Percentiles rank a stretch among this genome's conserved stretches.
phyloP scores from a whole-genome alignment of 2,888 invertebrate species.

The Lasiommata megera region DNA sequence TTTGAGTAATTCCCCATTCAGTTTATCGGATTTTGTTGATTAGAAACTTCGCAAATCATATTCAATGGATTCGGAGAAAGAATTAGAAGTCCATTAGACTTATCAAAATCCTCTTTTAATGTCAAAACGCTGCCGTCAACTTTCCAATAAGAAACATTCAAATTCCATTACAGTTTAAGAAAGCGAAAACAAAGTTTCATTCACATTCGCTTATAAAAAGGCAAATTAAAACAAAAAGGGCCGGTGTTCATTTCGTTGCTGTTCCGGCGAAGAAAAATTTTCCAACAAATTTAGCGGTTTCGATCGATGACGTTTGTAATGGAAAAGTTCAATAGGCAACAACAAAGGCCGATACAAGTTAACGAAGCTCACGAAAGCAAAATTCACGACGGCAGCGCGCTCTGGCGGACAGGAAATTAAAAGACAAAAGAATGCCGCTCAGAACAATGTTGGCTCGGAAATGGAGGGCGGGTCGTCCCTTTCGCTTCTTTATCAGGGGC shows the following conservation, averaged over 20 bases:
- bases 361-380: conserved; percentile 77
- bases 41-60: conserved; percentile 23
- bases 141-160: conserved; percentile 72
- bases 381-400: conserved; percentile 71
- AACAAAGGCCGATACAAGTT: conserved; percentile 77
- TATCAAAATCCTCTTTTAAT: conserved; percentile 54
- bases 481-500: conserved; percentile 50
- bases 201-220: conserved; percentile 58
- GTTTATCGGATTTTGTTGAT: conserved; percentile 17
- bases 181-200: conserved; percentile 52
- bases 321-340: conserved; percentile 78
- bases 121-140: conserved; percentile 44
- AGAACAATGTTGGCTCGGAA: conserved; percentile 73
- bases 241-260: conserved; percentile 54
- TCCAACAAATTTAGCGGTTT: conserved; percentile 73
- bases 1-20: conserved; percentile 7
- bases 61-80: conserved; percentile 28
- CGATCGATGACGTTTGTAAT: conserved; percentile 74
- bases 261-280: conserved; percentile 58
- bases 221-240: conserved; percentile 51
- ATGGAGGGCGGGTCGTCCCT: conserved; percentile 63
- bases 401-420: conserved; percentile 77
- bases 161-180: conserved; percentile 54
- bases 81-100: conserved; percentile 49
- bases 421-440: conserved; percentile 77